A percentile compares a stretch with the other conserved stretches of the same genome.
phyloP scores from a whole-genome alignment of 1,140 invertebrate species.

The Trachymyrmex cornetzi region DNA sequence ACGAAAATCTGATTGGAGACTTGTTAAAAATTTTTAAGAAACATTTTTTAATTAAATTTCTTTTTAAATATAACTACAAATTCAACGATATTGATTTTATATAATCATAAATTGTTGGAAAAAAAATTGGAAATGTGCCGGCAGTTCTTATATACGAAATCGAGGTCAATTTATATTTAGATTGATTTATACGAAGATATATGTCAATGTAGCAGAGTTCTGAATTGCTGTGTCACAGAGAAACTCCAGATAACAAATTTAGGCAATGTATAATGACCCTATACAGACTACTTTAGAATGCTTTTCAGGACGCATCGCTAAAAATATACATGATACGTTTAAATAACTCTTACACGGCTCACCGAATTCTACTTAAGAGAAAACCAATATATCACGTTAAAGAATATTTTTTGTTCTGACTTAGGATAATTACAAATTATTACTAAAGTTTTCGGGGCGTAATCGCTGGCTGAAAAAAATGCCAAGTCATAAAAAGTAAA shows the following conservation, averaged over 20 bases:
- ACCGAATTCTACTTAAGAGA: background rate
- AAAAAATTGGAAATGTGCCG: background rate
- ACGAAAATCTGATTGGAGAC: background rate
- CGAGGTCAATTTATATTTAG: background rate
- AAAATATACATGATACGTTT: background rate
- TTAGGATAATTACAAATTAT: background rate
- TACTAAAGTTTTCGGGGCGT: background rate
- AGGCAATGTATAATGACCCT: background rate
- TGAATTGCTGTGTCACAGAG: background rate
- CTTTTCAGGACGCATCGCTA: background rate
- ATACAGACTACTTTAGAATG: background rate
- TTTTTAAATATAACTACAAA: background rate
- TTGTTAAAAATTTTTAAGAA: too few species aligned
- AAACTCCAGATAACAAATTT: background rate
- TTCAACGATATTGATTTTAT: background rate
- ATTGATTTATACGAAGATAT: background rate
- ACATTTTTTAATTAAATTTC: slow-evolving; percentile 1
- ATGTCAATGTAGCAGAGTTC: background rate
- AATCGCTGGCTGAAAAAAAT: background rate
- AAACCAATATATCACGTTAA: slow-evolving; percentile 4
- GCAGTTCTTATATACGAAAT: background rate
- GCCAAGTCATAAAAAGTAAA: background rate
- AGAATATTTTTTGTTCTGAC: background rate
- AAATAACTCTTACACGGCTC: background rate
- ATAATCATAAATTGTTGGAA: background rate